These are phyloP conservation scores for Lophotriccus pileatus DNA, from an alignment of 2,797 vertebrate species.

Conservation along the genomic window DNA sequence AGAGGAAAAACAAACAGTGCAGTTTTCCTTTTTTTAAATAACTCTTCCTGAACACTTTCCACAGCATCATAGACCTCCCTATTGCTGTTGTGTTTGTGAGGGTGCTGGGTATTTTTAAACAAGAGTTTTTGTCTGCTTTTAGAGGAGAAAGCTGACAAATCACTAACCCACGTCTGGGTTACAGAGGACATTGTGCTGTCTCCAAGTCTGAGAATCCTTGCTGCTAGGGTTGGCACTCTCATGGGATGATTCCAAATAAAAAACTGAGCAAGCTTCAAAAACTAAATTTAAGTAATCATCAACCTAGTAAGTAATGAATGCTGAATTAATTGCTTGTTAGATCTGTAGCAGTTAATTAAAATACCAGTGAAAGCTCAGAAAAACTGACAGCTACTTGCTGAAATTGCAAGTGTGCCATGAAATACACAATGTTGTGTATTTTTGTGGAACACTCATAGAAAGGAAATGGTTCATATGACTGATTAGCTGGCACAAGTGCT, in stretches of 20 bases:
- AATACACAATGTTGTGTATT: neutral
- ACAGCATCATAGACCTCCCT: neutral
- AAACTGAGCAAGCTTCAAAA: slow-evolving; percentile 19
- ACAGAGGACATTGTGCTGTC: neutral
- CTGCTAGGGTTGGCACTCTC: slow-evolving; percentile 6
- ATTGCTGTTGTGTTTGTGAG: neutral
- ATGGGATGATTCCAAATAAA: slow-evolving; percentile 15
- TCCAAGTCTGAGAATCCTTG: neutral
- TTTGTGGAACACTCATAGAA: neutral
- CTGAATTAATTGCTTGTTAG: slow-evolving; percentile 51
- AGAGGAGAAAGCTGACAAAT: slow-evolving; percentile 10
- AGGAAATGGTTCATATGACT: slow-evolving; percentile 8
- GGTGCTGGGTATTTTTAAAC: neutral
- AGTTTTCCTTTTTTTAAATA: neutral
- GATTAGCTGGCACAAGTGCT: neutral
- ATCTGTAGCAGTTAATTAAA: slow-evolving; percentile 45
- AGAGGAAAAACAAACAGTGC: neutral
- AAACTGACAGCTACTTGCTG: slow-evolving; percentile 13
- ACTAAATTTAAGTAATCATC: slow-evolving; percentile 39
- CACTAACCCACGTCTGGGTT: neutral
- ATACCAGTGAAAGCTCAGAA: slow-evolving; percentile 15
- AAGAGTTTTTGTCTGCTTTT: neutral
- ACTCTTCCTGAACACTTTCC: neutral
- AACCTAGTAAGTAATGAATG: slow-evolving; percentile 40
- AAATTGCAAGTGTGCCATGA: slow-evolving; percentile 4